Evolutionary conservation across 2,888 invertebrate genomes (phyloP), one percentile per base, ranked within the genome.

Genomic region (Andrena chrysosceles): DNA sequence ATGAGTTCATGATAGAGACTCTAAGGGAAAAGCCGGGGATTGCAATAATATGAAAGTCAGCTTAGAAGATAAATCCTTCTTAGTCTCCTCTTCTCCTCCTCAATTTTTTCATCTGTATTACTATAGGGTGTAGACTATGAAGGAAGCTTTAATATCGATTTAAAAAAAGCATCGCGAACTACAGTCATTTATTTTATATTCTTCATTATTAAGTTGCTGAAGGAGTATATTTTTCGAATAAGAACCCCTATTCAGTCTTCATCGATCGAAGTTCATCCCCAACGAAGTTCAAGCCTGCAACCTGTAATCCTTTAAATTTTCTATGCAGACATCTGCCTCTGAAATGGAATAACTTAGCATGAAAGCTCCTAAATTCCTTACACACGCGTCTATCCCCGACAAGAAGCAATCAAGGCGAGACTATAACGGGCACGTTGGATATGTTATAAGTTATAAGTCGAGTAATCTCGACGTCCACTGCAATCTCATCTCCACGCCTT

Each of bases 341-440:
- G 33, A 29, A 31, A 68, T 5, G 26, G 8, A 56, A 67, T 56
- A 56, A 56, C 23, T 26, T 23, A 56, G 56, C 23, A 10, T 4
- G 23, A 23, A 56, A 23, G 56, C 56, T 56, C 26, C 23, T 56
- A 56, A 56, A 56, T 56, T 56, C 23, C 23, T 26, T 23, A 56
- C 56, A 26, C 23, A 56, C 56, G 10, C 1, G 23, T 26, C 56
- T 26, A 23, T 56, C 56, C 10, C 56, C 56, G 23, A 56, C 56
- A 56, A 56, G 56, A 56, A 56, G 56, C 56, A 56, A 56, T 56
- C 56, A 56, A 4, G 56, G 23, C 56, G 56, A 56, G 56, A n/a
- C 26, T 26, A 23, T 13, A 68, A 56, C 16, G 13, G 4, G 13
- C 23, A 56, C 56, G 10, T 56, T 26, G 23, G 23, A 56, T 56